Evolutionary conservation across 2,888 invertebrate genomes (phyloP).

Genomic region (Camponotus fellah): DNA sequence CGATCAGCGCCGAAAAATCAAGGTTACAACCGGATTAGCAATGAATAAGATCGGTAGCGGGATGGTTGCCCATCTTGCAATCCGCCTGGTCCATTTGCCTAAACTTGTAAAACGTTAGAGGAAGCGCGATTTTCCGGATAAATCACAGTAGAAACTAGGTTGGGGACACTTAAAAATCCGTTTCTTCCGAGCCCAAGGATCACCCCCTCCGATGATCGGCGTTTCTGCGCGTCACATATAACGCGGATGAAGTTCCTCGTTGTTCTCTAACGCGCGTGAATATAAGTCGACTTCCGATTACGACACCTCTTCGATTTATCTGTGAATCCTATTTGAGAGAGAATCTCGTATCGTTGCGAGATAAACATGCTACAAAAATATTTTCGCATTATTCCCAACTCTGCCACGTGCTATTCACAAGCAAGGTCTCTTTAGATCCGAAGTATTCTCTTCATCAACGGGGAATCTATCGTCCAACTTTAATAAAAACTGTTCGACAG

Average conservation of each 20-base stretch:
- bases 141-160: background rate
- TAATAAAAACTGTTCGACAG: background rate
- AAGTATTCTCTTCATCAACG: background rate
- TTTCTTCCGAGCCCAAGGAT: background rate
- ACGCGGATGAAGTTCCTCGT: background rate
- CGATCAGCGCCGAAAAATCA: slow-evolving; percentile 74
- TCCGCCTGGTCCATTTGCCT: slow-evolving; percentile 52
- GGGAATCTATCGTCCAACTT: background rate
- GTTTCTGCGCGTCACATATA: background rate
- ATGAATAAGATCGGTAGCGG: slow-evolving; percentile 66
- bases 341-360: background rate
- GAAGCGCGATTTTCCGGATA: background rate
- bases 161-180: slow-evolving; percentile 16
- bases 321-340: slow-evolving; percentile 10
- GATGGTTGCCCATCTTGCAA: slow-evolving; percentile 48
- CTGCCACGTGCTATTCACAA: slow-evolving; percentile 4
- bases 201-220: background rate
- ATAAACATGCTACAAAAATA: slow-evolving; percentile 23
- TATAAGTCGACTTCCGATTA: slow-evolving; percentile 9
- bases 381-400: slow-evolving; percentile 15
- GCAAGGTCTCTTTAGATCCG: slow-evolving; percentile 4
- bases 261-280: background rate
- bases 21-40: slow-evolving; percentile 72
- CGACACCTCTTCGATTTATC: slow-evolving; percentile 21
- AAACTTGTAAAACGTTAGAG: slow-evolving; percentile 37